Base-by-base conservation (phyloP, 2,797 vertebrate species). In the Helicolenus hilgendorfi region DNA sequence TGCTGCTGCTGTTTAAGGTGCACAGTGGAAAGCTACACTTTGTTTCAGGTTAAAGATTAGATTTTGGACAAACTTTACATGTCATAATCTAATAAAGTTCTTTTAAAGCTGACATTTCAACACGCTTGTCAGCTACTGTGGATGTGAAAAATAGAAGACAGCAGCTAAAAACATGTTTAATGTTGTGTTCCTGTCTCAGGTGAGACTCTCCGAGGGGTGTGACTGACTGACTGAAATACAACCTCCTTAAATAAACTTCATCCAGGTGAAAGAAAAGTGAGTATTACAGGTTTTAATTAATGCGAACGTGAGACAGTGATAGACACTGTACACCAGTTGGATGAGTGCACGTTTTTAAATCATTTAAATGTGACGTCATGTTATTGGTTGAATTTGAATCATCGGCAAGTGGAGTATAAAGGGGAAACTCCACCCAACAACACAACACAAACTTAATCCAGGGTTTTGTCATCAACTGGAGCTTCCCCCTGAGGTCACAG, bases 221-320 rank as follows among this genome's bases (percentile, higher is more conserved):
- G 14, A 11, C 33, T 33, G 7, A 55, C 5, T 38, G 20, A 11
- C 33, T 33, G 7, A 55, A 22, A 35, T 3, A 55, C 56, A 55
- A 20, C 15, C 33, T 14, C 0, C 20, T 31, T 1, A 63, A 24
- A 56, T 35, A 14, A 24, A 18, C 64, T 27, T 15, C 27, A 13
- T 53, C 38, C 60, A 26, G 49, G 22, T 59, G 2, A 0, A 62
- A 31, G 9, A 8, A 38, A 2, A 5, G 63, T 73, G 33, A 62
- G 72, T 35, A 5, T 35, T 20, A 2, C 58, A 20, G 55, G 22
- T 70, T 73, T 77, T 38, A n/a, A 72, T n/a, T 63, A 56, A 53
- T 11, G 7, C 5, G 0, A 2, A 15, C 1, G 0, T 38, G 31
- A 4, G 7, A 2, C 7, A 0, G 7, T 3, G 18, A 60, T 5